phyloP scores from a whole-genome alignment of 2,797 vertebrate genomes.

The Mus spretus region DNA sequence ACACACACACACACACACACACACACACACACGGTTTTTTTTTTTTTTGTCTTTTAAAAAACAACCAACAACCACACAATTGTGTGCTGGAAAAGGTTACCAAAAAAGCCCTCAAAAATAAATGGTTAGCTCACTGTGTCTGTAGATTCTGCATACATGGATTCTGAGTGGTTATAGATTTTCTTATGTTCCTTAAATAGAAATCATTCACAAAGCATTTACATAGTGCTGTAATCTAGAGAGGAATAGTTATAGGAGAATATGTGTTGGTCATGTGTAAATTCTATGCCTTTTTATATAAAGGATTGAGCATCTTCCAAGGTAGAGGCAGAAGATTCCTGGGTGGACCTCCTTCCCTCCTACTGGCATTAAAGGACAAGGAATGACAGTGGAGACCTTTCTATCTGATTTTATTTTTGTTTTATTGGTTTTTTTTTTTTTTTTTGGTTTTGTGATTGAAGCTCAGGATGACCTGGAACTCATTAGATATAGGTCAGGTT shows the following conservation, averaged over 20 bases:
- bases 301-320: neutral
- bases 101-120: neutral
- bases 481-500: constrained; percentile 7
- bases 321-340: neutral
- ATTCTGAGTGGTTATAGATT: neutral
- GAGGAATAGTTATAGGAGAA: neutral
- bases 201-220: neutral
- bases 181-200: neutral
- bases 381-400: neutral
- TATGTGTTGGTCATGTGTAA: neutral
- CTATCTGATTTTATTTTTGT: neutral
- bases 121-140: neutral
- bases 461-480: neutral
- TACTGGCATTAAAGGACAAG: neutral
- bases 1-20: neutral
- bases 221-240: neutral
- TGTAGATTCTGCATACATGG: neutral
- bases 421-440: neutral
- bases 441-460: neutral
- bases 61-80: neutral
- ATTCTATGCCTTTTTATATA: neutral
- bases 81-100: neutral
- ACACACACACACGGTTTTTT: too few relatives aligned
- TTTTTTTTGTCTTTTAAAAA: too few relatives aligned
- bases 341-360: neutral